Base-by-base conservation (phyloP, 2,113 vertebrate species). In the Ophiodon elongatus region DNA sequence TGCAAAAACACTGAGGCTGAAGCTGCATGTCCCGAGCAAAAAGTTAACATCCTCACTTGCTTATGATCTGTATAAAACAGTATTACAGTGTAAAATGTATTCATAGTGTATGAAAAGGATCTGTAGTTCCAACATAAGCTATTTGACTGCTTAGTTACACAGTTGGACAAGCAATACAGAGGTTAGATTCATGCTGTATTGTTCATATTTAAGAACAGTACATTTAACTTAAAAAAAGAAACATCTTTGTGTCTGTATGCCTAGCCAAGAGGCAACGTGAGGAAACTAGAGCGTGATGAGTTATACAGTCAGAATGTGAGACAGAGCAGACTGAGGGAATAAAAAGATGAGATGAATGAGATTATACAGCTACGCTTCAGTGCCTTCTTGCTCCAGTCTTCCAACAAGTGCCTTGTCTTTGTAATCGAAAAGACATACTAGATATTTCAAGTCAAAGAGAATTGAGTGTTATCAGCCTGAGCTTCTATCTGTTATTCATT, bases 401-500 rank as follows among this genome's bases (percentile, higher is more conserved):
- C 17, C 62, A 14, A 69, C 56, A 37, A 60, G 19, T 21, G 59
- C 60, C 59, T 45, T n/a, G 35, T 82, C 68, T 70, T 69, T 70
- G 74, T 62, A 70, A 79, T 75, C 11, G n/a, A 76, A 62, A 15
- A 33, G 80, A 83, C 43, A 19, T 33, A 21, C 23, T 3, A 45
- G 72, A 80, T 80, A 27, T 80, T 57, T 72, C 35, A 43, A 67
- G 76, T 70, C 79, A 78, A 69, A 75, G 64, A 79, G 56, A 79
- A 68, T 37, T 25, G 23, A 54, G 47, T 27, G 47, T 66, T 45
- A 73, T 73, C 73, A 50, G 73, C 14, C 35, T 11, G 2, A 65
- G 60, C 14, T 31, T 63, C 41, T 3, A 76, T 87, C 73, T 80
- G 37, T 76, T 57, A 84, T 84, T 80, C 72, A 76, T 87, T 54